Base-by-base conservation (phyloP, 2,888 invertebrate species). In the Creontiades dilutus region DNA sequence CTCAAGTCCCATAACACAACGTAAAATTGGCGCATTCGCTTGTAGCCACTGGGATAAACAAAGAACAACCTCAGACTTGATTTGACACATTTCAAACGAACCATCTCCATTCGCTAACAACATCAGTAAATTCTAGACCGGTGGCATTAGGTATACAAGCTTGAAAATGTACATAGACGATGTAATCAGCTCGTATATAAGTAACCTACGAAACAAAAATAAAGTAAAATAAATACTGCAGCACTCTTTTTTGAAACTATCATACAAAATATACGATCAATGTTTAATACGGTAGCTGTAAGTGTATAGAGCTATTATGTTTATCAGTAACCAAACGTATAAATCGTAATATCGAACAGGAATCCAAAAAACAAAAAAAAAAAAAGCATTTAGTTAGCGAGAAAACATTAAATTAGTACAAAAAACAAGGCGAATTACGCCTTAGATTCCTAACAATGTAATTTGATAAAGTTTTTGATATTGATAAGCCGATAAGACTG, bases 401-500 rank as follows among this genome's bases (percentile, higher is more conserved):
- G 23, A 23, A 23, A 68, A 68, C 9, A 23, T 68, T 23, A 68
- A 68, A 23, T 23, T 68, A 68, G 68, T 68, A 68, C 68, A 68
- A 68, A 61, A 23, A 52, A 52, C 13, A 68, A 68, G 68, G 68
- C 68, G 5, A n/a, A 27, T 23, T 4, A 68, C 23, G 68, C 68
- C 68, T 68, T 68, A 68, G 27, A 68, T 68, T 68, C 68, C 68
- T 68, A 23, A 68, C 19, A 23, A 68, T 23, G 68, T 68, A 23
- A 68, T 19, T 23, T 23, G n/a, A 12, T 11, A 23, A 19, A 16
- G 7, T 23, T 23, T 68, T 19, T 19, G 16, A 68, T 23, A 68
- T 68, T 68, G 68, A 68, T 68, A 68, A 68, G 68, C 68, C 27
- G 9, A 68, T 68, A 68, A 68, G 68, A 68, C 68, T 68, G 68